Evolutionary conservation across 2,113 vertebrate species (phyloP), one percentile per base, ranked within the genome.

Genomic region (Trachemys scripta): DNA sequence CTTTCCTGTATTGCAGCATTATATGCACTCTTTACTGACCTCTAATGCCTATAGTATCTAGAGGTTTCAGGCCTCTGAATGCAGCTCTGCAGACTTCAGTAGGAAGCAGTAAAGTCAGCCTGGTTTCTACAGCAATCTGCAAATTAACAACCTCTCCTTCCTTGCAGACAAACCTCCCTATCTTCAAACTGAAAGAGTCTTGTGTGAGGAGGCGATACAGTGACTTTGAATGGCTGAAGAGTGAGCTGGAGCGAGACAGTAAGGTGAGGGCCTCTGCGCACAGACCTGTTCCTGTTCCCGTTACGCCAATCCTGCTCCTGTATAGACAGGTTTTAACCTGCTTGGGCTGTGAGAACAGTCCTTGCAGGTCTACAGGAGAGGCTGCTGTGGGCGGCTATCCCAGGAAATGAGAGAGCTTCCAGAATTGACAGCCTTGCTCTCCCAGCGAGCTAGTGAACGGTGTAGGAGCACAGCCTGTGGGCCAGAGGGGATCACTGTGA

Each of bases 171-270:
- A 99, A 99, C 96, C 99, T 99, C 88, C 99, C 99, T 35, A 99
- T 99, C 98, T 99, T 99, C 98, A 99, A 99, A 98, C 93, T 99
- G 98, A 99, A 99, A 98, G 99, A 99, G 81, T 99, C 99, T 0
- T 99, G 98, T 81, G 99, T 99, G 95, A 98, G 99, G 92, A 99
- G 99, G 98, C 98, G 99, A 98, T 99, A 99, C 98, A 99, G 99
- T 4, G 99, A 99, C 98, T 99, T 99, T 94, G 99, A 99, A 89
- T 99, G 99, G 99, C 97, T 99, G 97, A 99, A 99, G 98, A 99
- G 99, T 96, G 99, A 99, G 98, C 98, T 99, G 98, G 99, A 99
- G 96, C 98, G 99, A 98, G 99, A 99, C 98, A 99, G 99, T 98
- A 99, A 99, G 99, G 99, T 99, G 97, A 98, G 98, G 50, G 76